These are phyloP conservation scores for Naso thynnoides DNA, from an alignment of 2,797 vertebrate species.

Conservation along the genomic window DNA sequence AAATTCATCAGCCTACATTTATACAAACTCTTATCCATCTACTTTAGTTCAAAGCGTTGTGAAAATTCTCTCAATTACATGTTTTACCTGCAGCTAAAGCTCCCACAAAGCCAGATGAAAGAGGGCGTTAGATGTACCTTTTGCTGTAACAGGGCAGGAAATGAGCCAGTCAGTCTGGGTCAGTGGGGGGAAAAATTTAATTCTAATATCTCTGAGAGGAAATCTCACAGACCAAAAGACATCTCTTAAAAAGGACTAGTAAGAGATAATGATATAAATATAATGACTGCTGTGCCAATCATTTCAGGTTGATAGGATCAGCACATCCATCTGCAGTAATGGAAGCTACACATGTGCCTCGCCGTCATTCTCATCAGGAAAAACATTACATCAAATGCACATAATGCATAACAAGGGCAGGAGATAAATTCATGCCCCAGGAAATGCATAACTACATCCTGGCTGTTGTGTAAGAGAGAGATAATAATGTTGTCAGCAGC, in stretches of 20 bases:
- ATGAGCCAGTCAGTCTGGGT: constrained; percentile 64
- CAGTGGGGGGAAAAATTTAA: constrained; percentile 54
- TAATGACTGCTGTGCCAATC: constrained; percentile 52
- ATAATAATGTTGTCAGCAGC: constrained; percentile 48
- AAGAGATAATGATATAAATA: constrained; percentile 56
- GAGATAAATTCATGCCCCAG: constrained; percentile 58
- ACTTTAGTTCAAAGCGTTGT: constrained; percentile 16
- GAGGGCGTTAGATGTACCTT: constrained; percentile 58
- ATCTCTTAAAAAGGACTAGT: constrained; percentile 41
- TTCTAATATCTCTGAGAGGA: constrained; percentile 63
- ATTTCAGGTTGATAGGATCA: constrained; percentile 43
- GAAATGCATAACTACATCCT: constrained; percentile 71
- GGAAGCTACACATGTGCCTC: constrained; percentile 25
- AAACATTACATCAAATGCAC: constrained; percentile 62
- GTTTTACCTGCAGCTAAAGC: constrained; percentile 48
- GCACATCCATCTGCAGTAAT: constrained; percentile 50
- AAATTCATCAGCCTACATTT: constrained; percentile 4
- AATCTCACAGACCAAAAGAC: constrained; percentile 55
- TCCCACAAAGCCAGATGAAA: constrained; percentile 29
- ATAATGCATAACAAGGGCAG: constrained; percentile 61
- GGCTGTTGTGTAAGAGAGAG: constrained; percentile 38
- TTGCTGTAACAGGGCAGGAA: constrained; percentile 55
- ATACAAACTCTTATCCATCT: background rate
- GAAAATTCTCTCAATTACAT: constrained; percentile 9
- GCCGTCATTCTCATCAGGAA: constrained; percentile 48